Conservation (phyloP, 2,113 vertebrate genomes). For the Nothobranchius furzeri region DNA sequence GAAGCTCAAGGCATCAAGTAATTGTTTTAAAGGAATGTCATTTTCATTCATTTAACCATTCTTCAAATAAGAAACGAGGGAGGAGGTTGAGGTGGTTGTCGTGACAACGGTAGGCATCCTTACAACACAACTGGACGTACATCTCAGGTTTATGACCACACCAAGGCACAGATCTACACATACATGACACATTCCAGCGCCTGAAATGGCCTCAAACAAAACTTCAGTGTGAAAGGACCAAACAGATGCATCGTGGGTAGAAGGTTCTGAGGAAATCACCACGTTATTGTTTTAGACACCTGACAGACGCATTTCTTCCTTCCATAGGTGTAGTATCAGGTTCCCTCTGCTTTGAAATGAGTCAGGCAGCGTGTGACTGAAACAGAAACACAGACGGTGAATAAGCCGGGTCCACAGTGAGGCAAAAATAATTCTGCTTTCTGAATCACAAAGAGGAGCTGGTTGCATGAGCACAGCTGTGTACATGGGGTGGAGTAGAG, state of each 20-base stretch:
- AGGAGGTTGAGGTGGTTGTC: neutral
- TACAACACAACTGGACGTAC: slow-evolving; percentile 23
- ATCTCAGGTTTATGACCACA: slow-evolving; percentile 48
- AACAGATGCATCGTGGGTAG: slow-evolving; percentile 1
- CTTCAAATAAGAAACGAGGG: too few species aligned
- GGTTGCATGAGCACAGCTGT: slow-evolving; percentile 8
- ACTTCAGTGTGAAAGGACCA: neutral
- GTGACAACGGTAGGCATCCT: neutral
- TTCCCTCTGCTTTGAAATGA: slow-evolving; percentile 4
- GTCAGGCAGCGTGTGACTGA: slow-evolving; percentile 5
- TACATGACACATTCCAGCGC: slow-evolving; percentile 52
- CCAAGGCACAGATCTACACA: slow-evolving; percentile 8
- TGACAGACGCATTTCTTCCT: neutral
- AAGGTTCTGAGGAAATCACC: slow-evolving; percentile 4
- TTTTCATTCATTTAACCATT: too few species aligned
- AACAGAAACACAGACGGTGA: slow-evolving; percentile 10
- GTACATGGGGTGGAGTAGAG: slow-evolving; percentile 52
- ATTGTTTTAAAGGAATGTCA: neutral
- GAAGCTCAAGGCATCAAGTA: slow-evolving; percentile 19
- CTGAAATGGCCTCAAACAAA: slow-evolving; percentile 18
- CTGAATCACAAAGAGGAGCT: slow-evolving; percentile 29
- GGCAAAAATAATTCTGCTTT: slow-evolving; percentile 1
- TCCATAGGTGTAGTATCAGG: neutral
- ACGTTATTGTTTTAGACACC: neutral
- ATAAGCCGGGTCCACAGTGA: neutral